Evolutionary conservation across 1,140 invertebrate genomes (phyloP).

Genomic region (Euura lappo): DNA sequence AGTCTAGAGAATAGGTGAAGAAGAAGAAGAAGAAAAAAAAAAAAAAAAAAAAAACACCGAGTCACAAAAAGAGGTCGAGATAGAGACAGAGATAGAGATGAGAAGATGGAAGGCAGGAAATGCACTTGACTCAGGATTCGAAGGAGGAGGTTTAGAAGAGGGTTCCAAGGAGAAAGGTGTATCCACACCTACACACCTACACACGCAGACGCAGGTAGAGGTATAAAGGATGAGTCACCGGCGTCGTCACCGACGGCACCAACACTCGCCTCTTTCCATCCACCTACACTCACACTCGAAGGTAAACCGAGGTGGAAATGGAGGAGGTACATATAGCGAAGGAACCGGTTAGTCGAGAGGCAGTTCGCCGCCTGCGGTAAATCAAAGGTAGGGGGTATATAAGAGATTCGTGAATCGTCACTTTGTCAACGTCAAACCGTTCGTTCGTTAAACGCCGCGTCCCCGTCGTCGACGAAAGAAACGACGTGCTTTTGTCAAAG

Average conservation of each 20-base stretch:
- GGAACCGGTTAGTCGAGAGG: too few species aligned
- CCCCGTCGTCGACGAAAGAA: not conserved
- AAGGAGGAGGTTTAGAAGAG: conserved; percentile 18
- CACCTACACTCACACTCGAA: too few species aligned
- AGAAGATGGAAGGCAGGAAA: conserved; percentile 52
- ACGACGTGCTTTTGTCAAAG: too few species aligned
- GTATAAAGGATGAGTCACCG: not conserved
- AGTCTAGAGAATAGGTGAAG: not conserved
- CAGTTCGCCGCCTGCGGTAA: not conserved
- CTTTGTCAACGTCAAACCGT: not conserved
- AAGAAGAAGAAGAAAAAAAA: not conserved
- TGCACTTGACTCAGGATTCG: conserved; percentile 54
- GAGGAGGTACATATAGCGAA: too few species aligned
- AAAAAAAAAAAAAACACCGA: not conserved
- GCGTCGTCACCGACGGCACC: not conserved
- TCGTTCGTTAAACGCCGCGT: not conserved
- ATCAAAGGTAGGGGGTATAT: not conserved
- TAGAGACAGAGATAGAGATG: not conserved
- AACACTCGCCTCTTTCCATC: not conserved
- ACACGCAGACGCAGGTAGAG: not conserved
- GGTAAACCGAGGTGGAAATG: too few species aligned
- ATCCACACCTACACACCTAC: not conserved
- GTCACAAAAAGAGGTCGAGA: not conserved
- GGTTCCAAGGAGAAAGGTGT: not conserved
- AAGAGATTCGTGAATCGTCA: conserved; percentile 3